Percentiles rank a stretch among this genome's conserved stretches.
These are phyloP conservation scores for Physella acuta DNA, from an alignment of 1,140 invertebrate genomes.

Conservation along the genomic window DNA sequence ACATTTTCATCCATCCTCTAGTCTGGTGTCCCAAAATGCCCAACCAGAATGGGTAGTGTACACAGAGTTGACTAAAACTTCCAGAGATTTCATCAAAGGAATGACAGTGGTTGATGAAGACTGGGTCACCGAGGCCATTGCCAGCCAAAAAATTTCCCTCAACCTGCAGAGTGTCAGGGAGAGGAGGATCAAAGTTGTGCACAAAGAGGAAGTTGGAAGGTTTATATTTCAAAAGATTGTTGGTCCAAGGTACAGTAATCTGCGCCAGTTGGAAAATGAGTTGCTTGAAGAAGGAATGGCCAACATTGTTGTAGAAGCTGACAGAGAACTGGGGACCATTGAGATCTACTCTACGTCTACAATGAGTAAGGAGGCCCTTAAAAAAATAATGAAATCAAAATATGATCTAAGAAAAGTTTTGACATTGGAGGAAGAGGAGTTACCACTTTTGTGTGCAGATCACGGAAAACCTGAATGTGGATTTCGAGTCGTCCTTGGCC, in stretches of 20 bases:
- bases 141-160: slow-evolving; percentile 25
- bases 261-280: slow-evolving; percentile 32
- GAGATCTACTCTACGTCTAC: slow-evolving; percentile 27
- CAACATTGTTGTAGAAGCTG: slow-evolving; percentile 37
- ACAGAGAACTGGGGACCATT: slow-evolving; percentile 30
- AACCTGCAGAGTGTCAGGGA: slow-evolving; percentile 30
- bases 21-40: slow-evolving; percentile 30
- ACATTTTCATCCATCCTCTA: slow-evolving; percentile 47
- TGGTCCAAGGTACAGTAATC: slow-evolving; percentile 36
- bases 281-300: slow-evolving; percentile 15
- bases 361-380: neutral
- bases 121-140: slow-evolving; percentile 30
- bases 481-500: slow-evolving; percentile 26
- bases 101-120: slow-evolving; percentile 41
- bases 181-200: slow-evolving; percentile 28
- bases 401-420: neutral
- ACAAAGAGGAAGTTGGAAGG: slow-evolving; percentile 33
- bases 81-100: slow-evolving; percentile 45
- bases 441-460: neutral
- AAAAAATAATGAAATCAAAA: neutral
- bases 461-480: slow-evolving; percentile 1
- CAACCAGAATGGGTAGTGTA: slow-evolving; percentile 46
- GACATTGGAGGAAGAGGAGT: slow-evolving; percentile 21
- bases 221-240: slow-evolving; percentile 37
- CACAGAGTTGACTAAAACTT: slow-evolving; percentile 40